phyloP scores from a whole-genome alignment of 2,113 vertebrate species.

The Vombatus ursinus region DNA sequence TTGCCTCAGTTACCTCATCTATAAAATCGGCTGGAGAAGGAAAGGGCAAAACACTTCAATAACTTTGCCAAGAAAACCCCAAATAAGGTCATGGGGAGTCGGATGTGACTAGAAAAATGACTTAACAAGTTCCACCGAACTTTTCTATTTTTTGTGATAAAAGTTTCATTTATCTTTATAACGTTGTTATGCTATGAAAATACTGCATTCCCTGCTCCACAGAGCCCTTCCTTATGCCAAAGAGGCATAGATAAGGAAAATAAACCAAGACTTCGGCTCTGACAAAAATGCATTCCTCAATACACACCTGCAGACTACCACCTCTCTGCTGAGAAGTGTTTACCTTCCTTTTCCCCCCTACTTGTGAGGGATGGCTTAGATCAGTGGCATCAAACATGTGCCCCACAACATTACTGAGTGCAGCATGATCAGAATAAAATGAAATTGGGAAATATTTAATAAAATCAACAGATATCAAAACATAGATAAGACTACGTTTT shows the following conservation, averaged over 20 bases:
- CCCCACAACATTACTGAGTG: not conserved
- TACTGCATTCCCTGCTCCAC: not conserved
- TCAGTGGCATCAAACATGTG: not conserved
- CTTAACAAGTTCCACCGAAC: not conserved
- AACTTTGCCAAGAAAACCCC: not conserved
- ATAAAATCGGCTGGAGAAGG: not conserved
- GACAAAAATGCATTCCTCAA: not conserved
- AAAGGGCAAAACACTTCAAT: not conserved
- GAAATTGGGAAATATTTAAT: not conserved
- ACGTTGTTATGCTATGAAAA: not conserved
- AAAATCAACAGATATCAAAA: not conserved
- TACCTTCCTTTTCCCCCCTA: not conserved
- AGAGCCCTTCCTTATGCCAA: not conserved
- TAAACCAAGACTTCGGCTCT: not conserved
- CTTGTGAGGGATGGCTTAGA: not conserved
- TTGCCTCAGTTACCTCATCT: not conserved
- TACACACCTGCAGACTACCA: not conserved
- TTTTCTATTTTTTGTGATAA: not conserved
- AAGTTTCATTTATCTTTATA: not conserved
- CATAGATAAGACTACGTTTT: not conserved
- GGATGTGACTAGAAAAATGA: not conserved
- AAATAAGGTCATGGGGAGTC: not conserved
- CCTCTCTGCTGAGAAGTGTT: not conserved
- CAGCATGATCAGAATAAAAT: not conserved
- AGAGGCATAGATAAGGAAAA: not conserved